Conservation (phyloP, 2,797 vertebrate genomes). For the Alcedo atthis region DNA sequence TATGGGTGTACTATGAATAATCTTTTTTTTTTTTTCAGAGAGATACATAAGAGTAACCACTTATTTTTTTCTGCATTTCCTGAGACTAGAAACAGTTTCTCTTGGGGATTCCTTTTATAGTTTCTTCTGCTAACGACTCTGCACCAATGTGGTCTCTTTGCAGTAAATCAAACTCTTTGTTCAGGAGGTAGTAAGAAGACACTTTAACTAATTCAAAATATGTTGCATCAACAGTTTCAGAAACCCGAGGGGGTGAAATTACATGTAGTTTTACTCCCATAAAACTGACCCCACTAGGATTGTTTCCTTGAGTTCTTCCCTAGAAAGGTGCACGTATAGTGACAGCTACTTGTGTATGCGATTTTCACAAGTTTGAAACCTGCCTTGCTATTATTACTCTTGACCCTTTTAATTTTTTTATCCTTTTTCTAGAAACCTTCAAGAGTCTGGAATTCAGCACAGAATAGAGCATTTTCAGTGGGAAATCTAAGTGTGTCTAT, state of each 20-base stretch:
- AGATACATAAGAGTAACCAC: constrained; percentile 69
- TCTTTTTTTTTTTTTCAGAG: constrained; percentile 41
- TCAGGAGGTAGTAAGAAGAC: constrained; percentile 51
- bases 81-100: constrained; percentile 78
- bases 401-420: neutral
- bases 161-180: constrained; percentile 78
- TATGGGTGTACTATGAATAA: constrained; percentile 73
- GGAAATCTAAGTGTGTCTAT: neutral
- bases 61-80: constrained; percentile 71
- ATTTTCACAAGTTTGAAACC: neutral
- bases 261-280: neutral
- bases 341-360: neutral
- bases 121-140: constrained; percentile 75
- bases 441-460: neutral
- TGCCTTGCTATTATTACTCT: neutral
- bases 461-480: neutral
- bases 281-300: neutral
- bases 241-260: neutral
- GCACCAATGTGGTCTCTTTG: constrained; percentile 68
- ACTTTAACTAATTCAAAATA: constrained; percentile 65
- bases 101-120: constrained; percentile 80
- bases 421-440: neutral
- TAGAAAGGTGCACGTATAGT: neutral
- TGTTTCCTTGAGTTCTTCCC: neutral
- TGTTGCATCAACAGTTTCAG: constrained; percentile 8